These are phyloP conservation scores for Elachura formosa DNA, from an alignment of 2,113 vertebrate genomes.

Conservation along the genomic window DNA sequence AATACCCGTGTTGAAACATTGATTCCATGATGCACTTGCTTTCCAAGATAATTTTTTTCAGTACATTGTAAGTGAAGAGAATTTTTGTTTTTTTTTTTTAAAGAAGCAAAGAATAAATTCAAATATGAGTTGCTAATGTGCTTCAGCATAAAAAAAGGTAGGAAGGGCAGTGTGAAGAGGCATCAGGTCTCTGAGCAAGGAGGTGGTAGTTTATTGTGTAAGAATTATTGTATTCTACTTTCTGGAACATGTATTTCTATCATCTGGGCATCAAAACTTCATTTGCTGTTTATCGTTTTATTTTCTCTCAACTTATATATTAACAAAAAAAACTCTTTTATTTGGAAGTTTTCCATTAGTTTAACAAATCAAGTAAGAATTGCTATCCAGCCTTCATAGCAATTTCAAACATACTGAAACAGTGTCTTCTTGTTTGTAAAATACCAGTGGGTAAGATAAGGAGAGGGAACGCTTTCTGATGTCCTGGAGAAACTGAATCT, in stretches of 20 bases:
- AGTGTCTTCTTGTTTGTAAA: slow-evolving; percentile 63
- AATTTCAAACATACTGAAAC: not conserved
- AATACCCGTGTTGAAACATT: not conserved
- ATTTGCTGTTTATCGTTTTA: not conserved
- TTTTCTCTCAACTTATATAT: not conserved
- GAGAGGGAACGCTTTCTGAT: slow-evolving; percentile 87
- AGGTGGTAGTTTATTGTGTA: not conserved
- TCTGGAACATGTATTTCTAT: not conserved
- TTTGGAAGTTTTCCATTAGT: not conserved
- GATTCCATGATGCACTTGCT: not conserved
- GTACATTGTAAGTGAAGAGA: not conserved
- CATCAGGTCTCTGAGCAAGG: not conserved
- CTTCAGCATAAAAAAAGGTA: not conserved
- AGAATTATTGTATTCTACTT: not conserved
- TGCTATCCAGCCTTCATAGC: not conserved
- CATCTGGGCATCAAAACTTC: not conserved
- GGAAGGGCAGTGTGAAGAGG: not conserved
- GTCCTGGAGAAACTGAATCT: slow-evolving; percentile 83
- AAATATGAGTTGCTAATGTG: not conserved
- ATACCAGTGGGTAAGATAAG: slow-evolving; percentile 82
- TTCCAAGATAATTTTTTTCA: not conserved
- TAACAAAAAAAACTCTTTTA: not conserved
- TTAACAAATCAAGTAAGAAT: not conserved
- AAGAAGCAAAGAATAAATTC: not conserved
- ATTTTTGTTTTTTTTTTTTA: not conserved